Percentiles rank a stretch among this genome's conserved stretches.
These are phyloP conservation scores for Acronicta aceris DNA, from an alignment of 2,888 invertebrate species.

Conservation along the genomic window DNA sequence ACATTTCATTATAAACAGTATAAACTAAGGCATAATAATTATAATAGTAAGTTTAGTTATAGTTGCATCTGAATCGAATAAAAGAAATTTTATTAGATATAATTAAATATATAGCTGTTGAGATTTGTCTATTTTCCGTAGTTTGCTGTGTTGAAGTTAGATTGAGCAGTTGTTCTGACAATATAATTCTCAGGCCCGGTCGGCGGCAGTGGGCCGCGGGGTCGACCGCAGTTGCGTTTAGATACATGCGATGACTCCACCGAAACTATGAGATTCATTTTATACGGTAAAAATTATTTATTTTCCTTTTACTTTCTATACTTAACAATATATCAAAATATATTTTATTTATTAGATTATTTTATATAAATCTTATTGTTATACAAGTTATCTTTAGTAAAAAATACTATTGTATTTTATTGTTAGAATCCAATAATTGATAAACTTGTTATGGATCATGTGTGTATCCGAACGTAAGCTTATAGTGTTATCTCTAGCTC, in stretches of 20 bases:
- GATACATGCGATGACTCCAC: slow-evolving; percentile 55
- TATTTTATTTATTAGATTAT: slow-evolving; percentile 46
- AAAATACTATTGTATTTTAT: slow-evolving; percentile 36
- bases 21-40: slow-evolving; percentile 52
- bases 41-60: slow-evolving; percentile 66
- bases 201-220: slow-evolving; percentile 51
- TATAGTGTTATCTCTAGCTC: slow-evolving; percentile 68
- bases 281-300: slow-evolving; percentile 49
- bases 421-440: slow-evolving; percentile 34
- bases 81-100: slow-evolving; percentile 69
- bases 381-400: slow-evolving; percentile 38
- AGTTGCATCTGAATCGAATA: slow-evolving; percentile 73
- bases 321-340: slow-evolving; percentile 14
- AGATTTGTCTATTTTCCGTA: slow-evolving; percentile 84
- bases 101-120: slow-evolving; percentile 65
- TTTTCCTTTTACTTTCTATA: slow-evolving; percentile 44
- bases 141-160: slow-evolving; percentile 78
- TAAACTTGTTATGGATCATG: slow-evolving; percentile 37
- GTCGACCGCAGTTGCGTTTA: slow-evolving; percentile 51
- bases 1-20: slow-evolving; percentile 60
- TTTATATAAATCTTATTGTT: slow-evolving; percentile 47
- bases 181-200: slow-evolving; percentile 60
- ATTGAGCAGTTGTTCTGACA: slow-evolving; percentile 68
- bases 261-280: slow-evolving; percentile 52
- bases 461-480: slow-evolving; percentile 64